Evolutionary conservation across 2,113 vertebrate species (phyloP).

Genomic region (Alexandromys fortis): DNA sequence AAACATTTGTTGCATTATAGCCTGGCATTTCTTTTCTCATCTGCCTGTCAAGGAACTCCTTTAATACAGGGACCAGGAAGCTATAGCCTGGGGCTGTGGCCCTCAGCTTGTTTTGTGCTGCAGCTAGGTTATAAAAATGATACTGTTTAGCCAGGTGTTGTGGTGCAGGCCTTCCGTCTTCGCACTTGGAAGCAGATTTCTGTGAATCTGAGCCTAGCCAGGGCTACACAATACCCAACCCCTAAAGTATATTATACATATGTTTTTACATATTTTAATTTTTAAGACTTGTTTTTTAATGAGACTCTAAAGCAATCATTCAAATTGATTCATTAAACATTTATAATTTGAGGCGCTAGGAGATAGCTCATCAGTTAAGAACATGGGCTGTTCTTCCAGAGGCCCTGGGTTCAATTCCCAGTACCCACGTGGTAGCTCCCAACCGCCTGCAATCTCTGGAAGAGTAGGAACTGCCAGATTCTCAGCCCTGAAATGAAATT

Average conservation of each 20-base stretch:
- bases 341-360: not conserved
- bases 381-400: not conserved
- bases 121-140: not conserved
- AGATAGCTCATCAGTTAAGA: not conserved
- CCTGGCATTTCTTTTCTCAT: not conserved
- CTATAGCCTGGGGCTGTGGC: not conserved
- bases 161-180: not conserved
- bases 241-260: not conserved
- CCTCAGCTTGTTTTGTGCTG: not conserved
- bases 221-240: not conserved
- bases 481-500: not conserved
- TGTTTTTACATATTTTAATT: not conserved
- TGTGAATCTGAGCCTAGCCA: not conserved
- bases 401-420: not conserved
- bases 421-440: not conserved
- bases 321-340: not conserved
- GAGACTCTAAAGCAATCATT: not conserved
- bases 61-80: not conserved
- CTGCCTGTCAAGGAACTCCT: not conserved
- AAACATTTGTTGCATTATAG: not conserved
- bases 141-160: not conserved
- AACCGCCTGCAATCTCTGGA: not conserved
- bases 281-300: not conserved
- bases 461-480: not conserved
- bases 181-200: not conserved